Base-by-base conservation (phyloP, 2,888 invertebrate genomes). In the Acrobasis repandana region DNA sequence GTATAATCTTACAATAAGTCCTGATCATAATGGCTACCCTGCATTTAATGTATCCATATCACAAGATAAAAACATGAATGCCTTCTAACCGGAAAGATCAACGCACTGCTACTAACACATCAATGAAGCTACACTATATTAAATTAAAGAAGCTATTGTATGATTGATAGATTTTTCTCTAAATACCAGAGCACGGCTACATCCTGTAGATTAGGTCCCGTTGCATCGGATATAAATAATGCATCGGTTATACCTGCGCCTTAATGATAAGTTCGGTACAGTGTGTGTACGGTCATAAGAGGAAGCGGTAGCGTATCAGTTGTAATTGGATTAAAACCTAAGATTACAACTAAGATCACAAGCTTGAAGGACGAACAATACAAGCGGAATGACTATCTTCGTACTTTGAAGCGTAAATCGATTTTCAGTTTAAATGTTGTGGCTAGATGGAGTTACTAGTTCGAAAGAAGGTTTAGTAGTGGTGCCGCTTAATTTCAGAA, bases 171-270 rank as follows among this genome's bases (percentile, higher is more conserved):
- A 54, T 54, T 54, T 54, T 54, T 54, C 38, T 38, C 38, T 38
- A 38, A 54, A 54, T 54, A 54, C 54, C 54, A 38, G 54, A 54
- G 54, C 54, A 54, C 16, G 16, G 57, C 9, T 63, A 59, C 66
- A 73, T 73, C 73, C 66, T 64, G 69, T 65, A 70, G 75, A 70
- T 69, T 65, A 70, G 68, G 60, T 65, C 74, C 82, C 82, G 86
- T 83, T 85, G 67, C 75, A 83, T 84, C 80, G 72, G 67, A 68
- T 68, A 79, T 79, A 79, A 78, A 79, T 79, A 78, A 81, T 81
- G 75, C 76, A 81, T 76, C 75, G 76, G 79, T 74, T 82, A 79
- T 78, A 68, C 70, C 66, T 68, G 70, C 68, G 67, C 70, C 72
- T 76, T 82, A 83, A 84, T 83, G 84, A 85, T 83, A 83, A 83